These are phyloP conservation scores for Leucoraja ocellata DNA, from an alignment of 2,797 vertebrate species.

Conservation along the genomic window DNA sequence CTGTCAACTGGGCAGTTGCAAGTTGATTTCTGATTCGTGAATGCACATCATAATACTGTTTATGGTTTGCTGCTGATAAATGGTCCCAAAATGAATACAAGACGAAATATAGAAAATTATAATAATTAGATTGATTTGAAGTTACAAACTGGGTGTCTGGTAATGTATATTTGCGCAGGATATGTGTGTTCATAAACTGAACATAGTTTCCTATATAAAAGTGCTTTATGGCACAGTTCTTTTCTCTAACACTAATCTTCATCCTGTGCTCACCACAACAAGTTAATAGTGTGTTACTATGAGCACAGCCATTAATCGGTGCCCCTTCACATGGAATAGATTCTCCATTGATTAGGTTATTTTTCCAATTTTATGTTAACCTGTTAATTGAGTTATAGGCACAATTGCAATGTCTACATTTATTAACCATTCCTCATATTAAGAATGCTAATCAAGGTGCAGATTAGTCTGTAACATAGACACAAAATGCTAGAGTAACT, in stretches of 20 bases:
- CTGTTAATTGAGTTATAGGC: no score
- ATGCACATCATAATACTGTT: background rate
- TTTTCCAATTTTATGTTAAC: background rate
- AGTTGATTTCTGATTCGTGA: background rate
- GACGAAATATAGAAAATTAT: background rate
- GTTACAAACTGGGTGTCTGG: background rate
- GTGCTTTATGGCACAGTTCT: background rate
- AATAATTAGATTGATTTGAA: background rate
- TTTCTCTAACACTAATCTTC: background rate
- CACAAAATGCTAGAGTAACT: no score
- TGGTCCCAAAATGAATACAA: background rate
- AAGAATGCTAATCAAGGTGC: background rate
- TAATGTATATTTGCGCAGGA: background rate
- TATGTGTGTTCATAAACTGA: background rate
- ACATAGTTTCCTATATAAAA: background rate
- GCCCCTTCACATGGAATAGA: background rate
- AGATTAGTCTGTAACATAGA: conserved; percentile 42
- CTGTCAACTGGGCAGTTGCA: background rate
- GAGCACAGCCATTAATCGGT: background rate
- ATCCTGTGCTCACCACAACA: background rate
- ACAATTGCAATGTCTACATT: no score
- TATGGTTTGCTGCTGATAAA: background rate
- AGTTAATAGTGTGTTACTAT: background rate
- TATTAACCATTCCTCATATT: background rate
- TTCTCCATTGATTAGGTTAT: background rate